Evolutionary conservation across 2,113 vertebrate genomes (phyloP).

Genomic region (Neogale vison): DNA sequence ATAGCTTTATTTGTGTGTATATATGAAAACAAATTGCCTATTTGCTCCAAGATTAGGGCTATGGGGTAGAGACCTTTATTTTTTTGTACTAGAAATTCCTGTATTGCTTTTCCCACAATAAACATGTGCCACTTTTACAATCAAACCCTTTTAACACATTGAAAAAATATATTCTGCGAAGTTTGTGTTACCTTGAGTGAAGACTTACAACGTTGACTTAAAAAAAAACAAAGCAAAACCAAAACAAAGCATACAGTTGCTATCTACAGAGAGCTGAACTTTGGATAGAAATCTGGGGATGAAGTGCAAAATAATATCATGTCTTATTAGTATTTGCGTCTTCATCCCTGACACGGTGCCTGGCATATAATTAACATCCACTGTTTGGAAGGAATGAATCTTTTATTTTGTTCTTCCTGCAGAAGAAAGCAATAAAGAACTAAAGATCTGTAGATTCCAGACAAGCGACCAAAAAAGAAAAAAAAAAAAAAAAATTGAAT

Average conservation of each 20-base stretch:
- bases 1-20: background rate
- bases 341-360: background rate
- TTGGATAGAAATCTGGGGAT: background rate
- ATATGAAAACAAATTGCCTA: background rate
- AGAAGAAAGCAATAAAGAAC: background rate
- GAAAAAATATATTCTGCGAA: slow-evolving; percentile 8
- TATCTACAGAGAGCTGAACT: background rate
- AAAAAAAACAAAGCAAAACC: background rate
- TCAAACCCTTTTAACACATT: background rate
- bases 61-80: background rate
- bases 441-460: background rate
- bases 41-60: background rate
- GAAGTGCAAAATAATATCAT: background rate
- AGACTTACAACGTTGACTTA: background rate
- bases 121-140: background rate
- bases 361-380: background rate
- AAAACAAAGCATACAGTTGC: background rate
- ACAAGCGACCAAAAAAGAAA: background rate
- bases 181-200: background rate
- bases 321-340: background rate
- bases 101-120: background rate
- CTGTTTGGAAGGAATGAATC: background rate
- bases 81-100: slow-evolving; percentile 1
- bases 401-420: slow-evolving; percentile 35
- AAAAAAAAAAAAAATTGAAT: background rate